Percentiles rank a stretch among this genome's conserved stretches.
Evolutionary conservation across 2,888 invertebrate species (phyloP).

Genomic region (Hypercompe scribonia): DNA sequence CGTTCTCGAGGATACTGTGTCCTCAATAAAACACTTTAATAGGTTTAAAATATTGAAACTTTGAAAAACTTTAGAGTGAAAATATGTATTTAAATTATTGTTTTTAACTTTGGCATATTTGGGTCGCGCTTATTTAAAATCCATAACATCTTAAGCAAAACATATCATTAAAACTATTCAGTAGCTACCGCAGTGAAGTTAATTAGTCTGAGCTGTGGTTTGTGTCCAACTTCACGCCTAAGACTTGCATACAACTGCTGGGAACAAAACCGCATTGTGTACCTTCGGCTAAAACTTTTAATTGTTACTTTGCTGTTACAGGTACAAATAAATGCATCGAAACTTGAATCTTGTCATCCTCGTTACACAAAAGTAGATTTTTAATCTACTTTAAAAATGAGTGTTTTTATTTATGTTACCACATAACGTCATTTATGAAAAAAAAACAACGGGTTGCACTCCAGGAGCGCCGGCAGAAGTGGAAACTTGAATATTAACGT

Average conservation of each 20-base stretch:
- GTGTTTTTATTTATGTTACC: no score
- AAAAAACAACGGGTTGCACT: no score
- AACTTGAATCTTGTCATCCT: neutral
- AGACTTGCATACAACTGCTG: neutral
- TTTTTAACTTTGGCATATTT: no score
- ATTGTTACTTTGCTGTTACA: neutral
- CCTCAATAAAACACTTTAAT: no score
- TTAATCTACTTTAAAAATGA: neutral
- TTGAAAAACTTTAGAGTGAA: no score
- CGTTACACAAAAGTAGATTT: neutral
- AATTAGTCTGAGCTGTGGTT: neutral
- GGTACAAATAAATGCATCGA: neutral
- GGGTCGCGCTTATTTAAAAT: no score
- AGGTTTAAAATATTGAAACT: no score
- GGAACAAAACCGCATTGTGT: constrained; percentile 5
- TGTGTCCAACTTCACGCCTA: neutral
- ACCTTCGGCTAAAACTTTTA: constrained; percentile 6
- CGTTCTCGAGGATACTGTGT: no score
- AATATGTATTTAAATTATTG: no score
- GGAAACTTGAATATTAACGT: no score
- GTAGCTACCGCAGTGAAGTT: neutral
- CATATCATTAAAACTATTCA: neutral
- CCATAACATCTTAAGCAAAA: neutral
- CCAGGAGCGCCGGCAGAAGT: no score
- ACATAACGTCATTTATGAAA: no score